A percentile compares a stretch with the other conserved stretches of the same genome.
Evolutionary conservation across 2,888 invertebrate species (phyloP).

Genomic region (Drosophila glabriapex): DNA sequence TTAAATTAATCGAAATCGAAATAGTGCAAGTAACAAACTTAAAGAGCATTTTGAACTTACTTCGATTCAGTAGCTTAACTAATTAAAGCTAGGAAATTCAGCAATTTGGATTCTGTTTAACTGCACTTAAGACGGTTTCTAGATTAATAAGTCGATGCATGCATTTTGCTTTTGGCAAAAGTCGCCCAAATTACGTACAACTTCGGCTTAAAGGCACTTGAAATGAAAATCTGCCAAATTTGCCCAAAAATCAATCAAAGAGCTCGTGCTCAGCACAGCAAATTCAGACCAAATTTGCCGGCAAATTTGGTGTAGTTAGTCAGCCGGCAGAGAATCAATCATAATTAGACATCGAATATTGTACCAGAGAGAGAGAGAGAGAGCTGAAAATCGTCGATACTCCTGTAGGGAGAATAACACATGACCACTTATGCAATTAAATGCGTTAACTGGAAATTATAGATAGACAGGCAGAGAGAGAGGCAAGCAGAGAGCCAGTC

Average conservation of each 20-base stretch:
- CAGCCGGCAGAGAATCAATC: slow-evolving; percentile 61
- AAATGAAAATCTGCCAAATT: slow-evolving; percentile 15
- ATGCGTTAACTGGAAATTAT: slow-evolving; percentile 69
- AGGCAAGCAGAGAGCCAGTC: slow-evolving; percentile 15
- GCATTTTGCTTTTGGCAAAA: slow-evolving; percentile 11
- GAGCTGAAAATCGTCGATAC: slow-evolving; percentile 44
- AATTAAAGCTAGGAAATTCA: neutral
- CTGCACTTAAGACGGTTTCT: slow-evolving; percentile 14
- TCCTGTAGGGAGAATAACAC: slow-evolving; percentile 61
- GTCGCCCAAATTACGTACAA: neutral
- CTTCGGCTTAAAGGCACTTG: neutral
- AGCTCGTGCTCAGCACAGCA: slow-evolving; percentile 11
- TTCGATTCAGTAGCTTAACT: slow-evolving; percentile 11
- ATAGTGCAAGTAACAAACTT: neutral
- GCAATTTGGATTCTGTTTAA: slow-evolving; percentile 29
- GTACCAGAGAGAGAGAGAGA: neutral
- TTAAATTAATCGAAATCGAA: neutral
- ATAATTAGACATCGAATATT: slow-evolving; percentile 60
- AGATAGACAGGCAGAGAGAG: slow-evolving; percentile 14
- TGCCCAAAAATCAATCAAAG: slow-evolving; percentile 45
- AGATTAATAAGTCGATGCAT: slow-evolving; percentile 34
- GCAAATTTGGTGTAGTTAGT: slow-evolving; percentile 18
- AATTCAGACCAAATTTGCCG: slow-evolving; percentile 34
- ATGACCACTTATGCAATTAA: slow-evolving; percentile 81
- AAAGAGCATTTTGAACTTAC: neutral